Evolutionary conservation across 2,888 invertebrate species (phyloP), one percentile per base, ranked within the genome.

Genomic region (Erebia epiphron): DNA sequence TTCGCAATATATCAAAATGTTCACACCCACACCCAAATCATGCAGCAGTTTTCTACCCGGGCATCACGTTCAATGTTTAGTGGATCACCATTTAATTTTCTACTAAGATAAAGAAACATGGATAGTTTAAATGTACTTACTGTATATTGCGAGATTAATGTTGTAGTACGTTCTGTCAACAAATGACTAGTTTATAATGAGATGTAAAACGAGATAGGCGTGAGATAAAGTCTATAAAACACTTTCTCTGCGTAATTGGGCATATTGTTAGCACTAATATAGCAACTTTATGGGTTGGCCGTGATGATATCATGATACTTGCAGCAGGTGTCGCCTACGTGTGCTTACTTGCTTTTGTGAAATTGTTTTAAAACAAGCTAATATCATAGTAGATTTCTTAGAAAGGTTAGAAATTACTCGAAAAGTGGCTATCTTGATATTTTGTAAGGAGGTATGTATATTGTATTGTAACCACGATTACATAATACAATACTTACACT

Each of bases 221-320:
- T 83, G 83, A 81, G 85, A 86, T 87, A 83, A 82, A 76, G 75
- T 79, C 82, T 85, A 80, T 74, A 82, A 83, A 86, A 83, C 83
- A 90, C 91, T 91, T 90, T 91, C 90, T 83, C 90, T 85, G 79
- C 79, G 83, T 86, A 89, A 86, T 87, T 86, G 82, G 82, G 80
- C 78, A 77, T 79, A 67, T 11, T 80, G 82, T 83, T 81, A 82
- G 77, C 77, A 81, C 81, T 84, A 85, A 84, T 86, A 86, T 81
- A 83, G 83, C 77, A 82, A 83, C 82, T 83, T 82, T 82, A 80
- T 71, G 70, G 70, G 77, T 73, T 75, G 72, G 62, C 75, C 75
- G 72, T 73, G 71, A 72, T 69, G 35, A 35, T 35, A 35, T 64
- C 74, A 68, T 72, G 70, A 71, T 71, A 66, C 41, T n/a, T 9